Evolutionary conservation across 2,888 invertebrate species (phyloP).

Genomic region (Microdon myrmicae): DNA sequence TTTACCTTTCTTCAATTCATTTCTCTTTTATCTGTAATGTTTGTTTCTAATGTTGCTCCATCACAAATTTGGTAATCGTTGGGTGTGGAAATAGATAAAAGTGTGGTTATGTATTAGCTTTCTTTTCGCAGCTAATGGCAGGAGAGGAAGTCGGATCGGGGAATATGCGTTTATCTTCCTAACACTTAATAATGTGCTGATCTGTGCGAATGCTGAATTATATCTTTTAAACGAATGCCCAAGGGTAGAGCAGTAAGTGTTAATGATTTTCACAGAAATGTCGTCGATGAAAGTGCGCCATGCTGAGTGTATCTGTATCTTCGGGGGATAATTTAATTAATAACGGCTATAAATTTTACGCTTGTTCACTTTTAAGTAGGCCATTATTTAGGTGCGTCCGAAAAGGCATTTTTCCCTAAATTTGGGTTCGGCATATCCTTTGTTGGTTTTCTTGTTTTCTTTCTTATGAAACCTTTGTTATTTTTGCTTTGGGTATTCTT

Average conservation of each 20-base stretch:
- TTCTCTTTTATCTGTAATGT: no score
- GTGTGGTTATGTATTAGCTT: neutral
- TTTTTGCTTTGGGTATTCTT: no score
- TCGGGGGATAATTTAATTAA: conserved; percentile 43
- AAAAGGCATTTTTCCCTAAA: conserved; percentile 26
- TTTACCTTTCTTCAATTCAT: conserved; percentile 37
- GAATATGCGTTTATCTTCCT: conserved; percentile 42
- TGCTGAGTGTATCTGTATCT: conserved; percentile 35
- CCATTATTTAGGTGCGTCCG: conserved; percentile 9
- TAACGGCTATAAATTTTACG: conserved; percentile 34
- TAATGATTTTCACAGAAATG: conserved; percentile 38
- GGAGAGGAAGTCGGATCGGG: conserved; percentile 29
- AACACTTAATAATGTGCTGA: conserved; percentile 31
- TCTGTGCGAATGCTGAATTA: conserved; percentile 25
- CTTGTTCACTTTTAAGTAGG: conserved; percentile 17
- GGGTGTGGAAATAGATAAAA: neutral
- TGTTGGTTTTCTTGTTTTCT: no score
- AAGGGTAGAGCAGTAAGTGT: conserved; percentile 18
- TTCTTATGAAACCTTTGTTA: no score
- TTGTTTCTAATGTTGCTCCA: no score
- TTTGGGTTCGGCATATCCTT: no score
- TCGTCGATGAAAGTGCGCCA: conserved; percentile 15
- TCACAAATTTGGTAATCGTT: no score
- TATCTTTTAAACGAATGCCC: conserved; percentile 5
- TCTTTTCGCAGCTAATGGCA: conserved; percentile 4